phyloP scores from a whole-genome alignment of 2,797 vertebrate genomes.

The Acanthurus lineatus region DNA sequence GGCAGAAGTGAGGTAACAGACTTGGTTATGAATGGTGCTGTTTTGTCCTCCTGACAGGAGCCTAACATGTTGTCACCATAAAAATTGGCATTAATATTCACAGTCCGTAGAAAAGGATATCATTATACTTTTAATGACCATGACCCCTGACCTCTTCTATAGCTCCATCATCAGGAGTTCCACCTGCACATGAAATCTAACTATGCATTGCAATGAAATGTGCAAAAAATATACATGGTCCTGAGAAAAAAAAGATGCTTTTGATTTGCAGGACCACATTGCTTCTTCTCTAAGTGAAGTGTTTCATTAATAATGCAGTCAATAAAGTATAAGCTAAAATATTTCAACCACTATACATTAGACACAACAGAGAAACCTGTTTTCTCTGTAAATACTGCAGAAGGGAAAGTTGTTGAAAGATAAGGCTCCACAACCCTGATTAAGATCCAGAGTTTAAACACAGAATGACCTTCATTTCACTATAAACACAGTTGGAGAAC shows the following conservation, averaged over 20 bases:
- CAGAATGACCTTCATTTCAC: slow-evolving; percentile 32
- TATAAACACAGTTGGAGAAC: not conserved
- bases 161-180: not conserved
- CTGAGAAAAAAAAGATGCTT: not conserved
- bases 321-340: not conserved
- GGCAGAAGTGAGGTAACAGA: not conserved
- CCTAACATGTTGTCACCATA: not conserved
- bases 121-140: not conserved
- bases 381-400: slow-evolving; percentile 5
- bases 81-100: slow-evolving; percentile 1
- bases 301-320: not conserved
- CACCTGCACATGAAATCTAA: not conserved
- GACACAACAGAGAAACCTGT: not conserved
- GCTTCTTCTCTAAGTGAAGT: not conserved
- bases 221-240: not conserved
- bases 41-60: not conserved
- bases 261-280: not conserved
- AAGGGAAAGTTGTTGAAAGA: slow-evolving; percentile 10
- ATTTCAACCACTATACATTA: not conserved
- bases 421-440: slow-evolving; percentile 14
- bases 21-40: not conserved
- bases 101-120: not conserved
- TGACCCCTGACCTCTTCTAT: not conserved
- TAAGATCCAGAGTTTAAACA: slow-evolving; percentile 24
- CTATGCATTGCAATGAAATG: not conserved